Evolutionary conservation across 1,140 invertebrate genomes (phyloP), one percentile per base, ranked within the genome.

Genomic region (Drosophila elegans): DNA sequence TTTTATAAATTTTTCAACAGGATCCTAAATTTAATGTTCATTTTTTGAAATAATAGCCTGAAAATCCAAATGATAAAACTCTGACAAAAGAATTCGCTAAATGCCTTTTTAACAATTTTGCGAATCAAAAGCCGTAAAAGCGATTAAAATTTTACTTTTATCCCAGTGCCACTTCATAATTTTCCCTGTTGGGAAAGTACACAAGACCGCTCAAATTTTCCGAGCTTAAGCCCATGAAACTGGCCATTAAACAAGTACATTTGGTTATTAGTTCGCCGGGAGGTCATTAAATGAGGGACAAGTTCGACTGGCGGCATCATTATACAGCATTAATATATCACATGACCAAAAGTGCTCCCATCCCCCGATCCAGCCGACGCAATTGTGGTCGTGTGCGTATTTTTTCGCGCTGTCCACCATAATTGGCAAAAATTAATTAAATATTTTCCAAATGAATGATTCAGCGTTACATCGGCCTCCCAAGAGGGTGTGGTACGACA

Each of bases 381-480:
- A 86, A 86, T 86, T 88, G 83, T 45, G 75, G 83, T 68, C 62
- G 48, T 67, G 52, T 39, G 66, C 77, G 42, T 72, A 52, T 78
- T 72, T 80, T 74, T 66, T 71, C 78, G 78, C 74, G 67, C 46
- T 75, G 72, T 63, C 78, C 85, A 85, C 67, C 77, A 90, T 91
- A 89, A 91, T 91, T 91, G 88, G 88, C 88, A 91, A 91, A 91
- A 91, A 91, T 91, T 91, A 91, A 91, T 91, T 91, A 91, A 91
- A 91, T 91, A 91, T 91, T 91, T 91, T 91, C 83, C 88, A 81
- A 91, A 84, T 89, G 88, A 91, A 90, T 88, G 84, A 84, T 80
- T 89, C 80, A 89, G 79, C 69, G 74, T 71, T 74, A 78, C 73
- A 72, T 52, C 36, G 42, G 42, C 41, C 29, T 48, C 69, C 56